These are phyloP conservation scores for Elgonia sp. DNA, from an alignment of 2,888 invertebrate genomes.

Conservation along the genomic window DNA sequence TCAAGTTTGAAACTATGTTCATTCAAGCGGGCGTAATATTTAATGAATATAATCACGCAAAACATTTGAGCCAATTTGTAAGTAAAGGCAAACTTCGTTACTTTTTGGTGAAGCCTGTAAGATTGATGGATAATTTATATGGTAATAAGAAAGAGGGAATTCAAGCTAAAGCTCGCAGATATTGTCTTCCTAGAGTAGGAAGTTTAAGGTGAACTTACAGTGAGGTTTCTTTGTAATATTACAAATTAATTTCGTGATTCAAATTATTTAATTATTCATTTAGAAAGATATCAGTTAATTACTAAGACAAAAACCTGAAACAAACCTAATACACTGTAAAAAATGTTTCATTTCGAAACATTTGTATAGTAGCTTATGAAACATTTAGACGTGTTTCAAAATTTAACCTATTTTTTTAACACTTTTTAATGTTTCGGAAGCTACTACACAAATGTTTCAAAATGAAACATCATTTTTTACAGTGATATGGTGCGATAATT, in stretches of 20 bases:
- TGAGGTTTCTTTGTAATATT: too few species aligned
- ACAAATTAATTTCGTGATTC: too few species aligned
- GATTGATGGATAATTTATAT: slow-evolving; percentile 67
- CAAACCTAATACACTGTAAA: too few species aligned
- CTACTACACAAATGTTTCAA: too few species aligned
- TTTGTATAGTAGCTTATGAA: too few species aligned
- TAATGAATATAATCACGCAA: slow-evolving; percentile 62
- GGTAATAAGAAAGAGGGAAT: slow-evolving; percentile 48
- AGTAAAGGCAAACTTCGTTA: slow-evolving; percentile 40
- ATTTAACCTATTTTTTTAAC: too few species aligned
- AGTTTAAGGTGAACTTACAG: background rate
- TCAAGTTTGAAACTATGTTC: slow-evolving; percentile 51
- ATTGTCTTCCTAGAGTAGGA: slow-evolving; percentile 19
- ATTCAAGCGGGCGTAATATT: slow-evolving; percentile 47
- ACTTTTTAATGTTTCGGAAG: too few species aligned
- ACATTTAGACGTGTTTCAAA: too few species aligned
- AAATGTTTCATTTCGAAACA: too few species aligned
- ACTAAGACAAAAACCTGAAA: too few species aligned
- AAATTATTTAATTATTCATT: background rate
- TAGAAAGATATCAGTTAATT: background rate
- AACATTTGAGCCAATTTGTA: slow-evolving; percentile 60
- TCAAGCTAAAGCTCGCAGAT: slow-evolving; percentile 1
- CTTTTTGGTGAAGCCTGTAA: slow-evolving; percentile 43
- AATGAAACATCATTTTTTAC: too few species aligned
- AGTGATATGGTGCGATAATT: too few species aligned